Base-by-base conservation (phyloP, 2,113 vertebrate genomes). In the Megaceryle torquata region DNA sequence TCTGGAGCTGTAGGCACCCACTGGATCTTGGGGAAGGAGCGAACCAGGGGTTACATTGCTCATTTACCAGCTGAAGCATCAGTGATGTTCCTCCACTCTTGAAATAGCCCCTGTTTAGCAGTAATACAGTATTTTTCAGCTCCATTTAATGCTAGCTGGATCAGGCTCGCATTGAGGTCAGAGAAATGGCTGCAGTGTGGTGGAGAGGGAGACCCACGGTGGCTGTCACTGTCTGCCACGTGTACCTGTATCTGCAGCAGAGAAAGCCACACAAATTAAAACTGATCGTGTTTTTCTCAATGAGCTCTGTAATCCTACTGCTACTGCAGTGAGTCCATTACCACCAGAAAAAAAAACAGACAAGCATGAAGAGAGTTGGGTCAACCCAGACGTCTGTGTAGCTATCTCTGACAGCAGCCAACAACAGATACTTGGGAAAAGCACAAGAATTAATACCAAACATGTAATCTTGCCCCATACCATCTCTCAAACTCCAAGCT, bases 81-180 rank as follows among this genome's bases (percentile, higher is more conserved):
- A 39, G 44, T 54, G 61, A 15, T 80, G 82, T 22, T 89, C 59
- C 80, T 91, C 70, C 31, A 24, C 75, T 74, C 89, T 53, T 50
- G 67, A 80, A 91, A 88, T n/a, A 85, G 78, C 67, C 68, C 8
- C 64, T 74, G 67, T 39, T 95, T 57, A 79, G 78, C 74, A 88
- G 26, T 7, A 91, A 79, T 29, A 75, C 83, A 35, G 16, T 65
- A 48, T 74, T 95, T 96, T 94, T 91, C 93, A 94, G 87, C 82
- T 95, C 68, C 87, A 77, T 91, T 94, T 93, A 90, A 85, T 80
- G 63, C 59, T 60, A 91, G 88, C 67, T 76, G 71, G 79, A 89
- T 91, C 63, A 69, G 20, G 70, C n/a, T 68, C 89, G 82, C 67
- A 76, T 9, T n/a, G 79, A 96, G 82, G 90, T 91, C 90, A 92